Base-by-base conservation (phyloP, 2,113 vertebrate genomes). In the Dasyprocta punctata region DNA sequence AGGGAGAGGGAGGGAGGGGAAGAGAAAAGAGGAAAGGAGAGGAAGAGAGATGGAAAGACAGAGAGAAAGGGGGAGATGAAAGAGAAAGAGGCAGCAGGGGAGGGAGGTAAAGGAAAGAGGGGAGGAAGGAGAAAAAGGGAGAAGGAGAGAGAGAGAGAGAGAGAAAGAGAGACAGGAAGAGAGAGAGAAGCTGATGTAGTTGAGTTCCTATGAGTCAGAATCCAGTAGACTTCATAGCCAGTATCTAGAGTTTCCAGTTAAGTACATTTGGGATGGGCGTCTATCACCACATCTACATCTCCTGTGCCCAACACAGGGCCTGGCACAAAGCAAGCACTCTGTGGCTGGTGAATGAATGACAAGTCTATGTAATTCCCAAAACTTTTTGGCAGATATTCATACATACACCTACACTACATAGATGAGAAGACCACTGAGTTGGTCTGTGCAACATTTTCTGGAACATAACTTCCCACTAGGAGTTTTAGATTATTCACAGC, bases 391-490 rank as follows among this genome's bases (percentile, higher is more conserved):
- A 90, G 67, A 90, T 60, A 41, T 16, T 92, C 73, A 54, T 30
- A 81, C 58, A 88, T 90, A 77, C 30, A 77, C 4, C 24, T 0
- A 19, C 44, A 47, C 0, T 69, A 5, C n/a, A 88, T 52, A 95
- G 47, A 52, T 78, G 38, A 84, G 33, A 95, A 28, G 58, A 83
- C 16, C 65, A 78, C 77, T 89, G 44, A 80, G 13, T 38, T 92
- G 67, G 41, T 77, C 90, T 89, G 1, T 78, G 41, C 33, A 89
- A 54, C 38, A 61, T 86, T 60, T 89, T 88, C 80, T 80, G 77
- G 60, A 91, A 81, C 17, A 14, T 54, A 73, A 94, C 82, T 95
- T 96, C 71, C 73, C 67, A 41, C 41, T 63, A 71, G 78, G 80
- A 69, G 60, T 93, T 86, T 86, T 80, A 38, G 89, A 90, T n/a